Evolutionary conservation across 1,140 invertebrate genomes (phyloP).

Genomic region (Pogonognathellus flavescens): DNA sequence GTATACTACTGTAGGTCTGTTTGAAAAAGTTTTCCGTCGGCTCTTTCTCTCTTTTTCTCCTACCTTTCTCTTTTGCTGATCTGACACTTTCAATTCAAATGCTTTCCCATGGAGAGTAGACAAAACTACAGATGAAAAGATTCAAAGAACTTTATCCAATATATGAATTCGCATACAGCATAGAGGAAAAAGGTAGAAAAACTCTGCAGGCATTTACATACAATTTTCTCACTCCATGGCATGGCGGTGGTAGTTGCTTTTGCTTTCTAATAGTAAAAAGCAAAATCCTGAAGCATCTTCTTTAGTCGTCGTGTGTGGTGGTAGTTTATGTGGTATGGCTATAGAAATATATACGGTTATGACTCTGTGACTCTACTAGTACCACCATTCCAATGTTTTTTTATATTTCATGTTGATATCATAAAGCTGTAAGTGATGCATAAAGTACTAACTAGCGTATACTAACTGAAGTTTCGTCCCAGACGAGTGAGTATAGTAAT

Average conservation of each 20-base stretch:
- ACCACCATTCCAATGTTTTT: no score
- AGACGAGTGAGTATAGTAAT: no score
- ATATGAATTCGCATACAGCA: neutral
- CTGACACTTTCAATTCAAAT: constrained; percentile 13
- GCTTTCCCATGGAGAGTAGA: neutral
- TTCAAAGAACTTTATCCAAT: constrained; percentile 1
- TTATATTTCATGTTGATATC: no score
- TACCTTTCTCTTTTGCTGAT: neutral
- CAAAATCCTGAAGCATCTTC: no score
- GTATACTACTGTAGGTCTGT: constrained; percentile 2
- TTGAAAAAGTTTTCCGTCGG: neutral
- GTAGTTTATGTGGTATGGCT: no score
- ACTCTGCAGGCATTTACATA: constrained; percentile 3
- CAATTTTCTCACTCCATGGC: constrained; percentile 5
- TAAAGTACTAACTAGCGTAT: no score
- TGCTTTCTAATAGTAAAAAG: neutral
- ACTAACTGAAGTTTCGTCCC: no score
- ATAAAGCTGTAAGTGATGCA: no score
- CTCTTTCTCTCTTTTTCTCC: neutral
- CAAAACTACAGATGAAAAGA: constrained; percentile 27
- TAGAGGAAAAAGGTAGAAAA: constrained; percentile 16
- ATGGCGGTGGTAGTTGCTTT: neutral
- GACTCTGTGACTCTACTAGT: no score
- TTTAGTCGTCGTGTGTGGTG: no score
- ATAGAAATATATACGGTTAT: no score